Conservation (phyloP, 2,113 vertebrate genomes). For the Phrynosoma platyrhinos region DNA sequence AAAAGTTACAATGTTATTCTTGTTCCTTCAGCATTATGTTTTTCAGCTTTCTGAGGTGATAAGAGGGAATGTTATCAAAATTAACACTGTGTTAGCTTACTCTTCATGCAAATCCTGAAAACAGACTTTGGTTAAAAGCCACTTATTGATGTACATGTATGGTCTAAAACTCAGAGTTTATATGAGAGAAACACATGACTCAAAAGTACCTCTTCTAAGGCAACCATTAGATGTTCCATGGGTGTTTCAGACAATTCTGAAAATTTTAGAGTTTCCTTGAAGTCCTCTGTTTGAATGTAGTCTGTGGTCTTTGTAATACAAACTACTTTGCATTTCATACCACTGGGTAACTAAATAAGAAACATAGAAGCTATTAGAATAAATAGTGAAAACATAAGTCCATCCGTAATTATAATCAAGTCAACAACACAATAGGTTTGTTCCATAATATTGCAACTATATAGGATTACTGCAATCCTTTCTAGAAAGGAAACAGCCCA, state of each 20-base stretch:
- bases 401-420: rapidly evolving
- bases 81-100: not conserved
- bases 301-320: constrained; percentile 69
- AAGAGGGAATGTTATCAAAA: not conserved
- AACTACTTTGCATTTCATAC: constrained; percentile 58
- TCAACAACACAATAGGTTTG: not conserved
- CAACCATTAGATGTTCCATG: constrained; percentile 62
- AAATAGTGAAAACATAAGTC: not conserved
- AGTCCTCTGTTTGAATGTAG: constrained; percentile 68
- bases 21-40: no score
- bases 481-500: not conserved
- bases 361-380: not conserved
- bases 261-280: constrained; percentile 63
- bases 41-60: not conserved
- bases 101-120: not conserved
- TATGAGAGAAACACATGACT: not conserved
- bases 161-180: not conserved
- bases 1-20: not conserved
- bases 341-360: constrained; percentile 36
- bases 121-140: not conserved
- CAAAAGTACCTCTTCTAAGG: constrained; percentile 70
- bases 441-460: not conserved
- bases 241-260: constrained; percentile 65
- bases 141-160: not conserved
- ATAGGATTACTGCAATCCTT: not conserved